Evolutionary conservation across 2,797 vertebrate species (phyloP), one percentile per base, ranked within the genome.

Genomic region (Sparidentex hasta): DNA sequence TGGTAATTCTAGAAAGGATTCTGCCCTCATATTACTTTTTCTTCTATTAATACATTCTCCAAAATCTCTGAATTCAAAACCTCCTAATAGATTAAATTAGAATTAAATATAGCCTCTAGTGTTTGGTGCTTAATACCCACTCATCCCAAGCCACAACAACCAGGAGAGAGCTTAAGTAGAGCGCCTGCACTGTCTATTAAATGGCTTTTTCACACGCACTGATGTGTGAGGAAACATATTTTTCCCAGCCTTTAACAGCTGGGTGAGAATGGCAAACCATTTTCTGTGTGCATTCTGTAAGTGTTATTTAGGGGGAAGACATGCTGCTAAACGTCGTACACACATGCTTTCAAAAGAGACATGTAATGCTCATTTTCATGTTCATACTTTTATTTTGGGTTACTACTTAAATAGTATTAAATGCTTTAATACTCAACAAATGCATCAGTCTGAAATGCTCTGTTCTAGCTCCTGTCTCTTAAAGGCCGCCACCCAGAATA

Each of bases 51-150:
- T 72, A 76, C 4, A 17, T 83, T 62, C 55, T 67, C 29, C 43
- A 68, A 72, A 73, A 80, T 82, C 71, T 83, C 55, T 20, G 11
- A 71, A 80, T 81, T 76, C 16, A 81, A 78, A 84, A 74, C n/a
- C 23, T 56, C 70, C 33, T 69, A 74, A 87, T 77, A 85, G 80
- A 90, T 90, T 71, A 59, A 78, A 72, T 80, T 74, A 48, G 78
- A 90, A 80, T 87, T 73, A 88, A 85, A 86, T 83, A 64, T 81
- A 85, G 78, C 82, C 71, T 62, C 38, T 62, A 76, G 80, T 74
- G 59, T 48, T 23, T 72, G 56, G 50, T 50, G 47, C 83, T 76
- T 88, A 85, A 87, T 82, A 87, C 41, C 65, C 69, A 72, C 69
- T 76, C 79, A 78, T 57, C 63, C 58, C 41, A 23, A 77, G 57